These are phyloP conservation scores for Aphaenogaster ashmeadi DNA, from an alignment of 1,140 invertebrate species.

Conservation along the genomic window DNA sequence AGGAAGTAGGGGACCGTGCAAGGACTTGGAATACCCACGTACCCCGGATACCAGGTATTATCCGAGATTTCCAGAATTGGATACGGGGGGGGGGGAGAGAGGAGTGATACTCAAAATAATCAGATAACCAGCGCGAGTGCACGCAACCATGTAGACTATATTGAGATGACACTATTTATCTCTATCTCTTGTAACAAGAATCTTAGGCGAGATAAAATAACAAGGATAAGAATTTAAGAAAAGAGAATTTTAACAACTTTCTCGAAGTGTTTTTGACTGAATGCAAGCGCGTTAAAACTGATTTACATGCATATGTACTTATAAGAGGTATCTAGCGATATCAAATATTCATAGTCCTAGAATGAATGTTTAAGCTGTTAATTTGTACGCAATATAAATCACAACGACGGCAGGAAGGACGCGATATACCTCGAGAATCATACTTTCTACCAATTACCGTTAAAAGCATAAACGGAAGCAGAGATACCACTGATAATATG, in stretches of 20 bases:
- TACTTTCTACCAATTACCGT: conserved; percentile 32
- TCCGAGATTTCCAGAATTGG: not conserved
- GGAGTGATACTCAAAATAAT: not conserved
- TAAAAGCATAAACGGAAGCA: conserved; percentile 41
- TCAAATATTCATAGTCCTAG: not conserved
- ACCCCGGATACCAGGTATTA: not conserved
- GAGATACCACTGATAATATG: not conserved
- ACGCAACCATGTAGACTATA: not conserved
- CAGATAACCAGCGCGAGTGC: not conserved
- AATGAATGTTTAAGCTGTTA: not conserved
- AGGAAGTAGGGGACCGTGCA: conserved; percentile 11
- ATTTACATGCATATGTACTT: not conserved
- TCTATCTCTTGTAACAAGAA: not conserved
- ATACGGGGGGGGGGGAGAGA: not conserved
- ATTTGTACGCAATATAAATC: conserved; percentile 19
- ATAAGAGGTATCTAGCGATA: not conserved
- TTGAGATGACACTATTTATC: not conserved
- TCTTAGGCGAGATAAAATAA: not conserved
- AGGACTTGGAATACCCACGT: not conserved
- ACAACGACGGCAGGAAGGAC: not conserved
- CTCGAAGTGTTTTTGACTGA: not conserved
- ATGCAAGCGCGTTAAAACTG: not conserved
- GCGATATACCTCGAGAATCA: not conserved
- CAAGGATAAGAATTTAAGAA: not conserved
- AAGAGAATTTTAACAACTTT: not conserved